Percentiles rank a stretch among this genome's conserved stretches.
Evolutionary conservation across 1,140 invertebrate genomes (phyloP).

Genomic region (Watersipora subatra): DNA sequence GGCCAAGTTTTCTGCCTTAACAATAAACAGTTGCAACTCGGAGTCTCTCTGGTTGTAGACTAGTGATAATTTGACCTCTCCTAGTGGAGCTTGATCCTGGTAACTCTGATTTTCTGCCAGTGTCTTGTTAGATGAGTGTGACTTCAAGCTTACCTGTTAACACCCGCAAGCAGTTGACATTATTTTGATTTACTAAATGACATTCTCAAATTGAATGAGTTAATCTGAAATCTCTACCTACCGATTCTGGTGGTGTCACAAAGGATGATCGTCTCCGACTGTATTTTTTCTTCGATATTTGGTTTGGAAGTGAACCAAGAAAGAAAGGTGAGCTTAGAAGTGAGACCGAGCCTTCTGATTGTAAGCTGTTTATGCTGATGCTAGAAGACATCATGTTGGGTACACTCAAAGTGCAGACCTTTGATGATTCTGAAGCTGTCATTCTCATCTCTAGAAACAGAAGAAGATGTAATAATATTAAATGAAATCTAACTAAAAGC

Average conservation of each 20-base stretch:
- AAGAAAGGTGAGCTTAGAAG: neutral
- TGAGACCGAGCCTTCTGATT: neutral
- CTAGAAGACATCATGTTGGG: neutral
- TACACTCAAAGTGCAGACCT: too few species aligned
- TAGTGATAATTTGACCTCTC: conserved; percentile 32
- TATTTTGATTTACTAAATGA: too few species aligned
- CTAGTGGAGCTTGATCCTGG: conserved; percentile 18
- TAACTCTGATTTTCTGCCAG: too few species aligned
- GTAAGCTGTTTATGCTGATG: neutral
- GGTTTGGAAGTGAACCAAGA: neutral
- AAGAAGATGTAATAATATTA: too few species aligned
- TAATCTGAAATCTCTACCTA: too few species aligned
- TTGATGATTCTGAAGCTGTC: too few species aligned
- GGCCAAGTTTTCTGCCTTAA: conserved; percentile 26
- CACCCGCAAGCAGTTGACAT: too few species aligned
- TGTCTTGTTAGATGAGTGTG: too few species aligned
- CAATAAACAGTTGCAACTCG: conserved; percentile 24
- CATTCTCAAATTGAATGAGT: too few species aligned
- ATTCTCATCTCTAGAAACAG: too few species aligned
- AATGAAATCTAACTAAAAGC: too few species aligned
- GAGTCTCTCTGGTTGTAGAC: conserved; percentile 23
- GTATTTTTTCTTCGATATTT: neutral
- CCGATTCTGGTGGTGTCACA: neutral
- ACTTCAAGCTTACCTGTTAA: too few species aligned
- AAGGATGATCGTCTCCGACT: neutral